Evolutionary conservation across 2,113 vertebrate genomes (phyloP).

Genomic region (Ahaetulla prasina): DNA sequence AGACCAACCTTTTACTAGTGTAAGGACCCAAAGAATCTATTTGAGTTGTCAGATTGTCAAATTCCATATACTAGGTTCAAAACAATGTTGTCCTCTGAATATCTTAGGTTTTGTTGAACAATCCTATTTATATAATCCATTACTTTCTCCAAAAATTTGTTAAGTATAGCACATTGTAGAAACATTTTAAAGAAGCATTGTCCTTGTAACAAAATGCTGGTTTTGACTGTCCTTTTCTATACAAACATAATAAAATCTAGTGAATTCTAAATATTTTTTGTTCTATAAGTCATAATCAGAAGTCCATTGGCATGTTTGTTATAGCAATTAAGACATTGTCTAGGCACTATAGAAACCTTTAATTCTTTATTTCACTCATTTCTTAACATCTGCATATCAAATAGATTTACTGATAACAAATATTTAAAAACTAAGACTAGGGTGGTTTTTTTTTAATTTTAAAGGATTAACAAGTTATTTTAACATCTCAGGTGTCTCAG

Average conservation of each 20-base stretch:
- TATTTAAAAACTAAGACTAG: not conserved
- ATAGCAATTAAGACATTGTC: not conserved
- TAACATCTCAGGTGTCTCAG: not conserved
- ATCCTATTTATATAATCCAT: not conserved
- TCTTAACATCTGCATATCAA: not conserved
- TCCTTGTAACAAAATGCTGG: not conserved
- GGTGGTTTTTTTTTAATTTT: not conserved
- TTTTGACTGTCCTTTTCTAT: not conserved
- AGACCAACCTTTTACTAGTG: not conserved
- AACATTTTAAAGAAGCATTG: not conserved
- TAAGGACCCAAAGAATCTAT: not conserved
- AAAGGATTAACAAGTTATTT: not conserved
- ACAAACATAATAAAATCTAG: not conserved
- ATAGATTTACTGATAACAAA: not conserved
- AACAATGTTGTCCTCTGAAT: not conserved
- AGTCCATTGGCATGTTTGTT: not conserved
- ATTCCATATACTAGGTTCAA: not conserved
- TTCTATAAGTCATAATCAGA: not conserved
- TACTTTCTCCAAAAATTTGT: not conserved
- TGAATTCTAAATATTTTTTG: not conserved
- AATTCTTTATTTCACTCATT: not conserved
- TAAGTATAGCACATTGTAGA: not conserved
- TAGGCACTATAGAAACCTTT: not conserved
- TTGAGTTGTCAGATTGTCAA: not conserved
- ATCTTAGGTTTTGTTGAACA: not conserved